A percentile compares a stretch with the other conserved stretches of the same genome.
phyloP scores from a whole-genome alignment of 2,797 vertebrate species.

The Tenualosa ilisha region DNA sequence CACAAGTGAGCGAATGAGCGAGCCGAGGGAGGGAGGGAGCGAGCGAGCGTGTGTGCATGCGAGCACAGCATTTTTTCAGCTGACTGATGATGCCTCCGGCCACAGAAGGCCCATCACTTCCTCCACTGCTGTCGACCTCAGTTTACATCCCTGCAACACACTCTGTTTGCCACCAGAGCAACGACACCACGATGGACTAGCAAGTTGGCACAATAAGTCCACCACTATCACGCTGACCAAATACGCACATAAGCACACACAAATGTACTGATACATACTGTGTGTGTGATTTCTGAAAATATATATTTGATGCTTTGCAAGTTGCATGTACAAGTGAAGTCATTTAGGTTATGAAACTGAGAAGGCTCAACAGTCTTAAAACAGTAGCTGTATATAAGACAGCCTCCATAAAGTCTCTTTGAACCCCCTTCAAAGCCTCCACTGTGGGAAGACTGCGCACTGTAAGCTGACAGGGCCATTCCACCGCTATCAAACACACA shows the following conservation, averaged over 20 bases:
- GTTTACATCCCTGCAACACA: neutral
- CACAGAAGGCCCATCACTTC: constrained; percentile 11
- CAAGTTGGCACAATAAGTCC: neutral
- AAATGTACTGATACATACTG: too few species aligned
- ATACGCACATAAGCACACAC: neutral
- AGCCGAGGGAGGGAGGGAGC: neutral
- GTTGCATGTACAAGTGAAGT: neutral
- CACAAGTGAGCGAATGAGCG: neutral
- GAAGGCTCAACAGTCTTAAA: neutral
- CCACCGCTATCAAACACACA: neutral
- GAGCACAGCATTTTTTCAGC: constrained; percentile 19
- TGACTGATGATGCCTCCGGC: constrained; percentile 34
- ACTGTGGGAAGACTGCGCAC: neutral
- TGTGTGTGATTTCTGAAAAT: too few species aligned
- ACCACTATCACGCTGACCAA: neutral
- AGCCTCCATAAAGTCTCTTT: neutral
- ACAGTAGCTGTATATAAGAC: neutral
- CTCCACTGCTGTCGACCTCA: constrained; percentile 7
- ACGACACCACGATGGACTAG: neutral
- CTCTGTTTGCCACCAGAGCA: neutral
- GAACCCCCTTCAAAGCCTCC: neutral
- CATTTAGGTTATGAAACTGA: neutral
- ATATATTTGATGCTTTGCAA: too few species aligned
- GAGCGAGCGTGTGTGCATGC: neutral
- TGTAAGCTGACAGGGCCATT: neutral